phyloP scores from a whole-genome alignment of 1,140 invertebrate species.

The Drosophila willistoni region DNA sequence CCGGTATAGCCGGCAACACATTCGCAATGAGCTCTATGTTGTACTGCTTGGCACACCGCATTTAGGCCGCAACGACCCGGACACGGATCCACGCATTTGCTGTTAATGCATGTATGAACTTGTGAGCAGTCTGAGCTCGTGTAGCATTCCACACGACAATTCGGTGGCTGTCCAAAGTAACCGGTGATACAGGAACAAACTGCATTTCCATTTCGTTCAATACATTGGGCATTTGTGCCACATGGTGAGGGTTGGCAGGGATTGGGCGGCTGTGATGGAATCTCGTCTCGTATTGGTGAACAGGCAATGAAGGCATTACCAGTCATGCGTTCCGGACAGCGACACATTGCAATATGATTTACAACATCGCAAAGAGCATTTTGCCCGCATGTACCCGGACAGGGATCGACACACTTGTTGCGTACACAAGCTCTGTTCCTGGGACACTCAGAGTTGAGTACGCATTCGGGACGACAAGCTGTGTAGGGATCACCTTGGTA shows the following conservation, averaged over 20 bases:
- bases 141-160: slow-evolving; percentile 90
- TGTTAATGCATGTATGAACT: slow-evolving; percentile 89
- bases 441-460: slow-evolving; percentile 90
- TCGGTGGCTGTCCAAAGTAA: slow-evolving; percentile 89
- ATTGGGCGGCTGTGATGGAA: slow-evolving; percentile 75
- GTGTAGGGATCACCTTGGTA: slow-evolving; percentile 91
- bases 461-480: slow-evolving; percentile 90
- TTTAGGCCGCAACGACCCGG: slow-evolving; percentile 89
- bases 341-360: slow-evolving; percentile 91
- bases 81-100: slow-evolving; percentile 92
- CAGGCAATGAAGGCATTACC: slow-evolving; percentile 87
- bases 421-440: slow-evolving; percentile 89
- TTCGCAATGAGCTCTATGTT: slow-evolving; percentile 89
- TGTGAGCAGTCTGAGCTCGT: slow-evolving; percentile 89
- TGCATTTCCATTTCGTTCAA: slow-evolving; percentile 88
- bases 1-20: slow-evolving; percentile 89
- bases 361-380: slow-evolving; percentile 90
- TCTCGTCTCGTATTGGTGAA: slow-evolving; percentile 66
- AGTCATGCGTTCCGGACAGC: slow-evolving; percentile 89
- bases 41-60: slow-evolving; percentile 89
- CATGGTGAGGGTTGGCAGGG: slow-evolving; percentile 90
- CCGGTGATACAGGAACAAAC: slow-evolving; percentile 89
- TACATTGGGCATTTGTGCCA: slow-evolving; percentile 90
- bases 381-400: slow-evolving; percentile 89
- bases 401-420: slow-evolving; percentile 92